Percentiles rank a stretch among this genome's conserved stretches.
phyloP scores from a whole-genome alignment of 2,797 vertebrate genomes.

The Cyprinella venusta region DNA sequence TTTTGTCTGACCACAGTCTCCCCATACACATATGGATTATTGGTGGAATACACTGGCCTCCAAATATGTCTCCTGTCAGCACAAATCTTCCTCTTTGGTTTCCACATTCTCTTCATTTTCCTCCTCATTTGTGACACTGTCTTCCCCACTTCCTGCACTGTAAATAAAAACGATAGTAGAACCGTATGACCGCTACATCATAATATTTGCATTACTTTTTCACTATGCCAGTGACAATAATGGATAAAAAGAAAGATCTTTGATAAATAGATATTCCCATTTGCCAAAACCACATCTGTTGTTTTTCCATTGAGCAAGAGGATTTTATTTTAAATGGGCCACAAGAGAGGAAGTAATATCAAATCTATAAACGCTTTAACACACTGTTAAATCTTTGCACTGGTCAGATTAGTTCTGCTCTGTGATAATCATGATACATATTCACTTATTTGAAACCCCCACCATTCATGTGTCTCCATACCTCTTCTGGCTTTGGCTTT shows the following conservation, averaged over 20 bases:
- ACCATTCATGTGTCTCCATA: constrained; percentile 58
- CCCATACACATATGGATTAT: constrained; percentile 62
- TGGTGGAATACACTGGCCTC: constrained; percentile 66
- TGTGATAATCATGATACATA: constrained; percentile 3
- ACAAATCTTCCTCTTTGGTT: constrained; percentile 71
- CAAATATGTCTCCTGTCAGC: constrained; percentile 71
- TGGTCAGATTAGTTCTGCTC: constrained; percentile 10
- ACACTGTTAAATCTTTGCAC: constrained; percentile 41
- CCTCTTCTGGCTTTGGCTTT: constrained; percentile 69
- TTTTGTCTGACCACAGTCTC: constrained; percentile 49
- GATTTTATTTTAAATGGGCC: constrained; percentile 65
- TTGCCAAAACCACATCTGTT: constrained; percentile 71
- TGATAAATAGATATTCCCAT: constrained; percentile 48
- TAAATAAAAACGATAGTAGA: constrained; percentile 71
- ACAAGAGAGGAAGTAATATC: constrained; percentile 32
- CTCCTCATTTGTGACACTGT: constrained; percentile 76
- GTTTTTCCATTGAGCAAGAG: constrained; percentile 63
- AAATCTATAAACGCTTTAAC: constrained; percentile 36
- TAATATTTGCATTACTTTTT: constrained; percentile 69
- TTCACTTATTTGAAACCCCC: constrained; percentile 29
- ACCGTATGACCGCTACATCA: constrained; percentile 74
- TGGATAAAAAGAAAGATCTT: constrained; percentile 51
- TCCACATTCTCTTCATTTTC: constrained; percentile 75
- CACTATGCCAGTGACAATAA: constrained; percentile 63
- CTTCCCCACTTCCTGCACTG: constrained; percentile 76